Percentiles rank a stretch among this genome's conserved stretches.
phyloP scores from a whole-genome alignment of 2,797 vertebrate genomes.

The Loriculus beryllinus region DNA sequence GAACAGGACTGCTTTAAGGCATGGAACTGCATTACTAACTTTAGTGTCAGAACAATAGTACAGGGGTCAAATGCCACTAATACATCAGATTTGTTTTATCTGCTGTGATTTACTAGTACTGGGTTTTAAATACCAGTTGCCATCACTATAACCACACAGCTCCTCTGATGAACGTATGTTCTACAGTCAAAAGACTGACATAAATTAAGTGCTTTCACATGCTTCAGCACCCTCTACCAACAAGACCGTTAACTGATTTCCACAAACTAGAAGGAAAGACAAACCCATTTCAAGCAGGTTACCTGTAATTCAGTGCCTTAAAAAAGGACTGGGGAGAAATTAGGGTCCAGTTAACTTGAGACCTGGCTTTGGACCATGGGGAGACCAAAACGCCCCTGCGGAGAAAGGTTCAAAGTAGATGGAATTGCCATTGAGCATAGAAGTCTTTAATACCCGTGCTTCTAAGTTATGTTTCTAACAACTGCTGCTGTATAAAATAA shows the following conservation, averaged over 20 bases:
- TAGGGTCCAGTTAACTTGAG: background rate
- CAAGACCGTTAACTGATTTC: background rate
- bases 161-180: background rate
- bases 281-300: background rate
- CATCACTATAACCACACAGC: background rate
- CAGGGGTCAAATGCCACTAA: background rate
- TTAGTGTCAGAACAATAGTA: slow-evolving; percentile 16
- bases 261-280: background rate
- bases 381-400: background rate
- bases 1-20: background rate
- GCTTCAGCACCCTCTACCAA: background rate
- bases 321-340: background rate
- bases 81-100: slow-evolving; percentile 31
- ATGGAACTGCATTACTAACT: background rate
- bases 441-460: fast-evolving
- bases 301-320: background rate
- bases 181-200: background rate
- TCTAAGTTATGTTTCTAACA: background rate
- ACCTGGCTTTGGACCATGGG: background rate
- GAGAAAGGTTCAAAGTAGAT: background rate
- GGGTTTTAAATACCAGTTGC: slow-evolving; percentile 28
- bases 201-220: slow-evolving; percentile 10
- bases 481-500: background rate
- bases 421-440: background rate
- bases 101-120: slow-evolving; percentile 17